These are phyloP conservation scores for Drosophila trapezifrons DNA, from an alignment of 1,140 invertebrate genomes.

Conservation along the genomic window DNA sequence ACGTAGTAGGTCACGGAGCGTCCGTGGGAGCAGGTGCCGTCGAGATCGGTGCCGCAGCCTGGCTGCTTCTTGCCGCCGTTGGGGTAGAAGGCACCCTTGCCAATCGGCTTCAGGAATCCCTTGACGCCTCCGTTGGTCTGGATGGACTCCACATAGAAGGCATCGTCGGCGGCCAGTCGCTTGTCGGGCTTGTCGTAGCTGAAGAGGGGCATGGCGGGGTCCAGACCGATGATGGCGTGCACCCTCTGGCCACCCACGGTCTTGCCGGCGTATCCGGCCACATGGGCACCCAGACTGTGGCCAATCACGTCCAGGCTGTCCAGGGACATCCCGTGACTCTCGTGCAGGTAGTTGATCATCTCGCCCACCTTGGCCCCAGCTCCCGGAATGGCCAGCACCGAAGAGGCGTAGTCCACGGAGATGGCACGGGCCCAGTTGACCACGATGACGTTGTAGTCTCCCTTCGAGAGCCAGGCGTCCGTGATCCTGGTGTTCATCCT, in stretches of 20 bases:
- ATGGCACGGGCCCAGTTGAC: slow-evolving; percentile 87
- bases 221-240: slow-evolving; percentile 82
- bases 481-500: slow-evolving; percentile 65
- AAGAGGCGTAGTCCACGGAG: slow-evolving; percentile 85
- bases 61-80: slow-evolving; percentile 85
- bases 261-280: slow-evolving; percentile 85
- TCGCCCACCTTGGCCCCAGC: slow-evolving; percentile 76
- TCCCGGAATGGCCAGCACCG: slow-evolving; percentile 69
- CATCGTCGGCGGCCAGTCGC: slow-evolving; percentile 83
- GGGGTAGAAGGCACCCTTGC: slow-evolving; percentile 85
- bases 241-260: slow-evolving; percentile 61
- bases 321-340: slow-evolving; percentile 65
- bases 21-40: slow-evolving; percentile 83
- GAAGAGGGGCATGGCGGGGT: slow-evolving; percentile 85
- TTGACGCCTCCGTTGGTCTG: slow-evolving; percentile 86
- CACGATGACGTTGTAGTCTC: slow-evolving; percentile 85
- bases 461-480: slow-evolving; percentile 85
- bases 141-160: slow-evolving; percentile 84
- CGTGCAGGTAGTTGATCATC: slow-evolving; percentile 81
- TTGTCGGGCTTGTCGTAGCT: slow-evolving; percentile 60
- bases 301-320: slow-evolving; percentile 80
- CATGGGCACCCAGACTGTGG: slow-evolving; percentile 84
- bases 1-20: slow-evolving; percentile 86
- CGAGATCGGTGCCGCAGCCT: slow-evolving; percentile 84
- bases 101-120: slow-evolving; percentile 84